Evolutionary conservation across 1,140 invertebrate species (phyloP).

Genomic region (Metopolophium dirhodum): DNA sequence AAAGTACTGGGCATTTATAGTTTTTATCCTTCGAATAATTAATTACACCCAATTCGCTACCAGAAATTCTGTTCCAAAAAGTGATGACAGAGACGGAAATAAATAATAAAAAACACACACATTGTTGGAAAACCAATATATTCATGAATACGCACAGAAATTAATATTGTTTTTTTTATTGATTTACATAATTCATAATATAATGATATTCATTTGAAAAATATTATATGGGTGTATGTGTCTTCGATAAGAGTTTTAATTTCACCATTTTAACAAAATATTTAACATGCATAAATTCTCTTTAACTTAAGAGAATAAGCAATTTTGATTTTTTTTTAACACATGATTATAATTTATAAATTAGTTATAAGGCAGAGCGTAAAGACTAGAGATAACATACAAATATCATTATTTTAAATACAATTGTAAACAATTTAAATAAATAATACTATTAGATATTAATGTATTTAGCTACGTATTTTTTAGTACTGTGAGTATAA

Average conservation of each 20-base stretch:
- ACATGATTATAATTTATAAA: background rate
- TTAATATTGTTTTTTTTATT: background rate
- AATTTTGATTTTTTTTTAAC: background rate
- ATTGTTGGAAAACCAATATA: background rate
- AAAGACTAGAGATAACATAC: too few relatives aligned
- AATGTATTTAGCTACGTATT: background rate
- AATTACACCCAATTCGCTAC: background rate
- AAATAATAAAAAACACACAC: background rate
- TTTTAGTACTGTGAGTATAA: background rate
- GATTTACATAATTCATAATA: background rate
- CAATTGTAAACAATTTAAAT: too few relatives aligned
- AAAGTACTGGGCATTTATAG: background rate
- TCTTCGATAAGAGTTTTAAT: too few relatives aligned
- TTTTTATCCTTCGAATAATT: background rate
- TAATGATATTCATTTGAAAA: background rate
- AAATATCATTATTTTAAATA: too few relatives aligned
- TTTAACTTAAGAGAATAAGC: background rate
- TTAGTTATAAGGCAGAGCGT: background rate
- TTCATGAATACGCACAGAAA: background rate
- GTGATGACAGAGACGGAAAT: background rate
- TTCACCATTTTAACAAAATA: background rate
- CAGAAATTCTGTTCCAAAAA: background rate
- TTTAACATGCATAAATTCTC: background rate
- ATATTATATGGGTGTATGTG: too few relatives aligned
- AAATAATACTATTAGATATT: background rate